phyloP scores from a whole-genome alignment of 30 jellyfish, hydroid and myxozoan genomes.

The Clytia hemisphaerica region DNA sequence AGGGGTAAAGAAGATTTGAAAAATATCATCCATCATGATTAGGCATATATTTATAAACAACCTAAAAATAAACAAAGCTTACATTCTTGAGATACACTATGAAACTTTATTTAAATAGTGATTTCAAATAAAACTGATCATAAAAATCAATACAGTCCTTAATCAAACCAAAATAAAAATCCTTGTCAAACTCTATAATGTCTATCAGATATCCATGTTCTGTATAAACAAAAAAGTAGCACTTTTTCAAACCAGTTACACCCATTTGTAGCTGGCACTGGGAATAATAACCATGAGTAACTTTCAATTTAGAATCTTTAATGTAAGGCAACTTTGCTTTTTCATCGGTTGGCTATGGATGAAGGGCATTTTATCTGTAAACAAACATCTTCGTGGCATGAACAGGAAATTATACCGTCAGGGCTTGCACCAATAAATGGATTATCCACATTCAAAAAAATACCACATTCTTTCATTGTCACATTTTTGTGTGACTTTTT shows the following conservation, averaged over 20 bases:
- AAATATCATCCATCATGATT: too few relatives aligned
- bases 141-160: too few relatives aligned
- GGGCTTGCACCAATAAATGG: slow-evolving; percentile 67
- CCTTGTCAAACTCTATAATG: background rate
- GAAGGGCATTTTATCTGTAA: slow-evolving; percentile 44
- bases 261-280: slow-evolving; percentile 59
- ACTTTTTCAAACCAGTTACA: slow-evolving; percentile 18
- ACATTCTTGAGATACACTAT: too few relatives aligned
- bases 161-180: too few relatives aligned
- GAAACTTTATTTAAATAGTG: too few relatives aligned
- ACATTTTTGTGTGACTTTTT: slow-evolving; percentile 9
- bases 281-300: slow-evolving; percentile 26
- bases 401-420: slow-evolving; percentile 39
- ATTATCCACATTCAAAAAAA: slow-evolving; percentile 7
- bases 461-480: slow-evolving; percentile 36
- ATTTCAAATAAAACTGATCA: too few relatives aligned
- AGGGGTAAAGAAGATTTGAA: too few relatives aligned
- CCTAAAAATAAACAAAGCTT: too few relatives aligned
- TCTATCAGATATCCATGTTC: slow-evolving; percentile 9
- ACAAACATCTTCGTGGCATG: slow-evolving; percentile 45
- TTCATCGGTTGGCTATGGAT: slow-evolving; percentile 26
- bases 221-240: slow-evolving; percentile 26
- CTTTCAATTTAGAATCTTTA: too few relatives aligned
- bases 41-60: too few relatives aligned
- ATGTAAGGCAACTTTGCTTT: too few relatives aligned